These are phyloP conservation scores for Drosophila funebris DNA, from an alignment of 1,140 invertebrate genomes.

Conservation along the genomic window DNA sequence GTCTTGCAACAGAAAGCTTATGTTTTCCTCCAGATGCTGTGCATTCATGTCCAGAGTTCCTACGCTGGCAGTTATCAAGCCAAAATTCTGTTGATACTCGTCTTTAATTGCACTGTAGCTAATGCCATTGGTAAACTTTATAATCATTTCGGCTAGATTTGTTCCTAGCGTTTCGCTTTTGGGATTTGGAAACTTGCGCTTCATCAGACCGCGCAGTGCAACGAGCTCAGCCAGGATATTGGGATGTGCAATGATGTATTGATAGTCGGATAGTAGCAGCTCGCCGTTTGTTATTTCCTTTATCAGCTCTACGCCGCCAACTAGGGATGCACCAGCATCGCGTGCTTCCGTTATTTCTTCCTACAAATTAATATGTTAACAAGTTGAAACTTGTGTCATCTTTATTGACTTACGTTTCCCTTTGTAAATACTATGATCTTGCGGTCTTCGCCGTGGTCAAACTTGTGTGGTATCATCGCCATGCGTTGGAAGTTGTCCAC, in stretches of 20 bases:
- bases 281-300: conserved; percentile 90
- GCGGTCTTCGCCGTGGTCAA: conserved; percentile 87
- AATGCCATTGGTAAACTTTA: conserved; percentile 87
- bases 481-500: conserved; percentile 87
- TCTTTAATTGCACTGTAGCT: conserved; percentile 87
- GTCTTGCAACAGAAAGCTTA: conserved; percentile 86
- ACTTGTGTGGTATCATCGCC: conserved; percentile 87
- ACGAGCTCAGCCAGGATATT: conserved; percentile 91
- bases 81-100: conserved; percentile 88
- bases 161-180: conserved; percentile 88
- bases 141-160: conserved; percentile 86
- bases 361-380: conserved; percentile 33
- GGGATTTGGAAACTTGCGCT: conserved; percentile 89
- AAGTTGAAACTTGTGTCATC: not conserved
- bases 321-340: conserved; percentile 88
- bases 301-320: conserved; percentile 89
- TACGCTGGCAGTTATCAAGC: conserved; percentile 86
- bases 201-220: conserved; percentile 89
- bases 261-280: conserved; percentile 88
- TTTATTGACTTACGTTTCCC: conserved; percentile 65
- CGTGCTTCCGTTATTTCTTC: conserved; percentile 86
- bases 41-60: conserved; percentile 89
- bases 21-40: conserved; percentile 89
- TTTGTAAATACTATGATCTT: conserved; percentile 90
- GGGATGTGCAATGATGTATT: conserved; percentile 90